Evolutionary conservation across 1,140 invertebrate species (phyloP), one percentile per base, ranked within the genome.

Genomic region (Caerostris extrusa): DNA sequence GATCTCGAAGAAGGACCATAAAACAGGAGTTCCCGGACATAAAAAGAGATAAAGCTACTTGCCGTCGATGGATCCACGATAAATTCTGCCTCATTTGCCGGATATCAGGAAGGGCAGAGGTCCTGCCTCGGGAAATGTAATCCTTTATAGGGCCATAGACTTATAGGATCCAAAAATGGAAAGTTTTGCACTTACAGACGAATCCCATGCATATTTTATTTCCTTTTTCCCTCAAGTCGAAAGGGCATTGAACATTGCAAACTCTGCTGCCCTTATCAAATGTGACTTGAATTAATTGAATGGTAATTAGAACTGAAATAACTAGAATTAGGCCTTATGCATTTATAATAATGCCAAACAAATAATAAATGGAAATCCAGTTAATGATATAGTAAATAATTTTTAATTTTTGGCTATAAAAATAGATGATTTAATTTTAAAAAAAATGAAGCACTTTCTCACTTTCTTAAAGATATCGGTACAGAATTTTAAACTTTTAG

Each of bases 1-100:
- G 82, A 85, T 85, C 82, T 85, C 69, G 6, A 85, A 19, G 57
- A 85, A 58, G 82, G 82, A 55, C 57, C 82, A 56, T 85, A 85
- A 85, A 85, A 85, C 6, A 7, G 53, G 82, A 85, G 82, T 85
- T 57, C 82, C 14, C 5, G 57, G 82, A 56, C 82, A 58, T 57
- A 58, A 85, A 85, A 85, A 56, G 55, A 57, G 19, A 77, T 77
- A 34, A 77, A 53, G 69, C 69, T 10, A 34, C 69, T 77, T 77
- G 34, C 69, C 19, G 10, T 77, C 69, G 69, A 77, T 77, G 34
- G 19, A 34, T 77, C 69, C 69, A 10, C 69, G 34, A 77, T 77
- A 77, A 77, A 77, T 77, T 77, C 69, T 77, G 69, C 34, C 69
- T 77, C 69, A 77, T 77, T 77, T 77, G 50, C 7, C 34, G 34